Conservation (phyloP, 2,797 vertebrate genomes). For the Ceryle rudis region DNA sequence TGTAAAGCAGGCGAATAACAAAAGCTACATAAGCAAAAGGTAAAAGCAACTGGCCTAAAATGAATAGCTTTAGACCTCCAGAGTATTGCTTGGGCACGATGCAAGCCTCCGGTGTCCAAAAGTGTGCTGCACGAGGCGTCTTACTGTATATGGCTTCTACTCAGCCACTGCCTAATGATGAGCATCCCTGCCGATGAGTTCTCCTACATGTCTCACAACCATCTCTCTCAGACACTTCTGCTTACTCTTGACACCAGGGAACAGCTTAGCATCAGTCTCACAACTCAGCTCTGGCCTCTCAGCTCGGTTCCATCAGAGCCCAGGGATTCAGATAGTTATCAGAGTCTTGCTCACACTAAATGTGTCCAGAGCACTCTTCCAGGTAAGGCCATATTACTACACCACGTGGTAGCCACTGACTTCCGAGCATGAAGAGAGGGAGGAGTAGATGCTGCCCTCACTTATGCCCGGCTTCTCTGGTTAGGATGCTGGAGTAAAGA, state of each 20-base stretch:
- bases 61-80: neutral
- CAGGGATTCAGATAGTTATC: neutral
- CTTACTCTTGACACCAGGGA: neutral
- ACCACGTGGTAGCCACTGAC: neutral
- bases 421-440: neutral
- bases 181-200: neutral
- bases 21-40: conserved; percentile 8
- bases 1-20: neutral
- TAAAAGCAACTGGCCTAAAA: neutral
- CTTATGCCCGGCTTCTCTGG: neutral
- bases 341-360: neutral
- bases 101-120: neutral
- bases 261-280: neutral
- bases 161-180: neutral
- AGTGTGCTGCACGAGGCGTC: neutral
- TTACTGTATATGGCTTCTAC: neutral
- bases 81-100: neutral
- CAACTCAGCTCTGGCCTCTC: too few relatives aligned
- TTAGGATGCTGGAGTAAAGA: neutral
- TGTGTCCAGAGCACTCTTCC: neutral
- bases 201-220: neutral
- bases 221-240: neutral
- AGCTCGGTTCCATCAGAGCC: neutral
- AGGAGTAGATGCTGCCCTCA: neutral
- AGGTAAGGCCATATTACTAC: neutral